Percentiles rank a stretch among this genome's conserved stretches.
Conservation (phyloP, 1,140 invertebrate species). For the Daktulosphaira vitifoliae region DNA sequence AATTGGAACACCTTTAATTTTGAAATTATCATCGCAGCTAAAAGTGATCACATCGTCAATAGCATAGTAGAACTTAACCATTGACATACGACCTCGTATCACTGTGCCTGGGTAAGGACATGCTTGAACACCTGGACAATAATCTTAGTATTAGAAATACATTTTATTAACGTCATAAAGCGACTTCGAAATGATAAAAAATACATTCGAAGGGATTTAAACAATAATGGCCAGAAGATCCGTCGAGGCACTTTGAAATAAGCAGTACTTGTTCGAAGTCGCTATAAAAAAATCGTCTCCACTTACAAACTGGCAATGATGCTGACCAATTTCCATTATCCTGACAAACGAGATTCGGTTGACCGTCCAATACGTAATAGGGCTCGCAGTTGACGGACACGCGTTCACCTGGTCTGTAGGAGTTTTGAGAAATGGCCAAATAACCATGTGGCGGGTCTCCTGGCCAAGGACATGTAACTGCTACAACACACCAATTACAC, state of each 20-base stretch:
- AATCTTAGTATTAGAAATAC: not conserved
- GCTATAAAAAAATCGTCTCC: not conserved
- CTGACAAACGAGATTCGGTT: slow-evolving; percentile 74
- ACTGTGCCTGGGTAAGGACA: slow-evolving; percentile 77
- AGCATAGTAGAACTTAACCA: slow-evolving; percentile 76
- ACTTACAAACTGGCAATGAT: slow-evolving; percentile 70
- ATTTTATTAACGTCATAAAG: slow-evolving; percentile 6
- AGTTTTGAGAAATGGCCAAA: slow-evolving; percentile 57
- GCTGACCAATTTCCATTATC: slow-evolving; percentile 81
- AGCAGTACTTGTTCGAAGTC: slow-evolving; percentile 6
- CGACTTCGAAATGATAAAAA: not conserved
- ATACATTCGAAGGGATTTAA: not conserved
- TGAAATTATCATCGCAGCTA: slow-evolving; percentile 67
- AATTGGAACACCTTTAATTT: slow-evolving; percentile 62
- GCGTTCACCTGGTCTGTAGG: slow-evolving; percentile 68
- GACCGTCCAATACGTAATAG: slow-evolving; percentile 79
- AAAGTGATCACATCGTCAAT: slow-evolving; percentile 77
- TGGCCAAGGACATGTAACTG: slow-evolving; percentile 65
- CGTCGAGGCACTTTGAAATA: not conserved
- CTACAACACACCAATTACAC: slow-evolving; percentile 44
- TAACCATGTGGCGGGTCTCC: slow-evolving; percentile 64
- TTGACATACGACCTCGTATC: slow-evolving; percentile 72
- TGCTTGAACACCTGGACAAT: slow-evolving; percentile 57
- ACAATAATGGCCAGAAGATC: slow-evolving; percentile 14
- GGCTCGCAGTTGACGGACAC: slow-evolving; percentile 77